phyloP scores from a whole-genome alignment of 2,797 vertebrate genomes.

The Smutsia gigantea region DNA sequence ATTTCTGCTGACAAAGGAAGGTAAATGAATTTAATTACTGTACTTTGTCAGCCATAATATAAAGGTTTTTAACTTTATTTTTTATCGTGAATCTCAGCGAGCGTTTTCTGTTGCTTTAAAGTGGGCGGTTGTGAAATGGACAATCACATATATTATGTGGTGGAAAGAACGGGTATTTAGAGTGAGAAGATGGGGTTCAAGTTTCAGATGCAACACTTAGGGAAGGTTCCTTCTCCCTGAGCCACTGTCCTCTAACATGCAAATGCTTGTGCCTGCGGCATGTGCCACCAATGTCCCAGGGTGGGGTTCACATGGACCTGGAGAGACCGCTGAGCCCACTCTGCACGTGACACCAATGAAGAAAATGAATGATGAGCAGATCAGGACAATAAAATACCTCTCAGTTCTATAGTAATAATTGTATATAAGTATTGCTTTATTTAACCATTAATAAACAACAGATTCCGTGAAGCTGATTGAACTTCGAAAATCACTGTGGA shows the following conservation, averaged over 20 bases:
- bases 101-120: background rate
- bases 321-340: background rate
- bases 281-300: background rate
- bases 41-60: background rate
- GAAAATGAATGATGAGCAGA: background rate
- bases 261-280: background rate
- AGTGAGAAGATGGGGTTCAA: background rate
- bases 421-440: background rate
- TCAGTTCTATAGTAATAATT: background rate
- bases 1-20: background rate
- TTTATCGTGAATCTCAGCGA: background rate
- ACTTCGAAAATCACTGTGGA: background rate
- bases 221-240: background rate
- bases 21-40: background rate
- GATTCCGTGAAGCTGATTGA: background rate
- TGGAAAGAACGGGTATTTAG: background rate
- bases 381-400: background rate
- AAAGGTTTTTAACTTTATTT: background rate
- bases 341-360: background rate
- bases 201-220: background rate
- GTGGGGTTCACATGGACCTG: background rate
- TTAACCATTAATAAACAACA: background rate
- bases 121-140: background rate
- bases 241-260: background rate
- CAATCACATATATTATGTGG: background rate